Conservation (phyloP, 2,888 invertebrate genomes). For the Ditula angustiorana region DNA sequence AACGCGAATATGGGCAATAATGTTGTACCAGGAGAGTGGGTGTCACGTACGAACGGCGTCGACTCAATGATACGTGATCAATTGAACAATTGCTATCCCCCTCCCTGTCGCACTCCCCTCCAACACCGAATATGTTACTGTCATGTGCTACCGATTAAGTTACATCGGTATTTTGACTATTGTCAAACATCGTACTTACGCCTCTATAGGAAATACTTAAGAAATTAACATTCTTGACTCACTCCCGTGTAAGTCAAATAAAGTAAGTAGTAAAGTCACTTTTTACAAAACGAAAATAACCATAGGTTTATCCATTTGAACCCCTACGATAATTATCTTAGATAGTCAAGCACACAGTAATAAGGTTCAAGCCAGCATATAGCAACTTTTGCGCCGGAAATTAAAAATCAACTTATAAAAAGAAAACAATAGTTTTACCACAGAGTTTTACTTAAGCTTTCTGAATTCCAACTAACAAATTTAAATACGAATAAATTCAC, state of each 20-base stretch:
- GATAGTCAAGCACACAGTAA: too few relatives aligned
- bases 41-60: conserved; percentile 44
- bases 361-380: too few relatives aligned
- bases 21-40: conserved; percentile 30
- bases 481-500: conserved; percentile 16
- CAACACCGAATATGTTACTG: conserved; percentile 13
- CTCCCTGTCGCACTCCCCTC: conserved; percentile 37
- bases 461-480: conserved; percentile 14
- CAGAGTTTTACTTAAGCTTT: background rate
- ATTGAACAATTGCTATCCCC: conserved; percentile 62
- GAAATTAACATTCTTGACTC: too few relatives aligned
- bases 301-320: too few relatives aligned
- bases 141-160: conserved; percentile 27
- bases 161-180: conserved; percentile 28
- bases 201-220: too few relatives aligned
- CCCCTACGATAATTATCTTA: too few relatives aligned
- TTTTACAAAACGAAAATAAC: too few relatives aligned
- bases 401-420: background rate
- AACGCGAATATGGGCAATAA: conserved; percentile 32
- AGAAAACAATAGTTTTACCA: background rate
- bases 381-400: background rate
- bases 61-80: conserved; percentile 59
- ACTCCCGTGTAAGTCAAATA: too few relatives aligned
- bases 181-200: background rate
- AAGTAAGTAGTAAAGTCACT: too few relatives aligned